A percentile compares a stretch with the other conserved stretches of the same genome.
Conservation (phyloP, 1,140 invertebrate species). For the Lepidurus packardi region DNA sequence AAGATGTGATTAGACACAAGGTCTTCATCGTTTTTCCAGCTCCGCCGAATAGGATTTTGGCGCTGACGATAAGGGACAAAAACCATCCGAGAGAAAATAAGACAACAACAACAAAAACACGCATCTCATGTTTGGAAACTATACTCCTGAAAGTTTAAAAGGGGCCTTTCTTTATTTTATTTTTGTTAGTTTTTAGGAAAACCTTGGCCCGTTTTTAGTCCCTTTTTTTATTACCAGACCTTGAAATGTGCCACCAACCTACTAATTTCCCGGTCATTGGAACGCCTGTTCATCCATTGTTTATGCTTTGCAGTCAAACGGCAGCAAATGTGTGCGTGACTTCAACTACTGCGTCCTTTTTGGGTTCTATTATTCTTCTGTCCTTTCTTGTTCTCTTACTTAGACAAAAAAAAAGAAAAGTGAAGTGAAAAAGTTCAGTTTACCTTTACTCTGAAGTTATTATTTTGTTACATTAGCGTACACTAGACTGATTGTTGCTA, state of each 20-base stretch:
- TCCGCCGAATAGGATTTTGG: not conserved
- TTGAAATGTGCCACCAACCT: not conserved
- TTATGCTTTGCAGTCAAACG: not conserved
- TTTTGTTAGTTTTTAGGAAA: not conserved
- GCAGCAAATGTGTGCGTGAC: not conserved
- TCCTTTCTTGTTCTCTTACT: not conserved
- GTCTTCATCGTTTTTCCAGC: conserved; percentile 3
- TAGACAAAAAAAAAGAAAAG: not conserved
- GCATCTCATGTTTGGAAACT: not conserved
- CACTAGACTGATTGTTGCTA: not conserved
- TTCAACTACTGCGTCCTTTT: not conserved
- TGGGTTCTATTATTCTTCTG: not conserved
- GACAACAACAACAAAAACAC: not conserved
- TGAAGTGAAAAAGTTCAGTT: no score
- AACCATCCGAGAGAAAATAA: not conserved
- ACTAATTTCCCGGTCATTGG: not conserved
- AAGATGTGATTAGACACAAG: not conserved
- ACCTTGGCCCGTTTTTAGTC: not conserved
- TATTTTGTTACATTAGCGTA: not conserved
- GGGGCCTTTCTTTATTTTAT: not conserved
- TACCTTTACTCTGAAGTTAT: not conserved
- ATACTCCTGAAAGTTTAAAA: not conserved
- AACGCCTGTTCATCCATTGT: not conserved
- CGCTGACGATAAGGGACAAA: not conserved
- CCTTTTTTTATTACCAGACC: not conserved